phyloP scores from a whole-genome alignment of 2,888 invertebrate species.

The Tyria jacobaeae region DNA sequence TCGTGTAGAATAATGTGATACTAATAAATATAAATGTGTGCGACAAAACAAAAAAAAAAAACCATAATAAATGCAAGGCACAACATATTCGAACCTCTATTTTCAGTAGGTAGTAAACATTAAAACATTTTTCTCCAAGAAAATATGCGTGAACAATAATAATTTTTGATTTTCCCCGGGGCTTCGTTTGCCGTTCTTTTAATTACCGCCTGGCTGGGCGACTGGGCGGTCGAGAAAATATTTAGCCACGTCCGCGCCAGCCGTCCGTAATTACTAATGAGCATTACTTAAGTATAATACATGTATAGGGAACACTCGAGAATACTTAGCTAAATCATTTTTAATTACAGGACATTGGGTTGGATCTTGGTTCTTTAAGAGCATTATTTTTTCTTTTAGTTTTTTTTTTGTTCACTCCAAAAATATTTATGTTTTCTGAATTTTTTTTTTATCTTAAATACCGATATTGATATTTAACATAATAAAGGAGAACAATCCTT shows the following conservation, averaged over 20 bases:
- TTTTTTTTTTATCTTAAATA: too few species aligned
- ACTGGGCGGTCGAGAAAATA: slow-evolving; percentile 68
- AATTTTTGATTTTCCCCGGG: slow-evolving; percentile 77
- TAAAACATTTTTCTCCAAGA: slow-evolving; percentile 63
- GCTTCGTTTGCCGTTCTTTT: slow-evolving; percentile 70
- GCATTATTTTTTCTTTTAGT: too few species aligned
- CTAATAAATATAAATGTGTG: too few species aligned
- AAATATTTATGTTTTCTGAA: too few species aligned
- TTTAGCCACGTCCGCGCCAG: slow-evolving; percentile 79
- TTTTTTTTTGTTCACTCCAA: too few species aligned
- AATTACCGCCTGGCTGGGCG: slow-evolving; percentile 73
- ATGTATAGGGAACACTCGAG: slow-evolving; percentile 53
- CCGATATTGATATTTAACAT: too few species aligned
- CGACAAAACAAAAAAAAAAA: too few species aligned
- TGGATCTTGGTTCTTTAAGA: neutral
- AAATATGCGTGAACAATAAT: slow-evolving; percentile 76
- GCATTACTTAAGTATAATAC: slow-evolving; percentile 66
- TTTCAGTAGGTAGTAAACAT: slow-evolving; percentile 22
- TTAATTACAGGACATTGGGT: slow-evolving; percentile 44
- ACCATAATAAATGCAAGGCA: too few species aligned
- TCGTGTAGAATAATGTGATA: too few species aligned
- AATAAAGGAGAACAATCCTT: too few species aligned
- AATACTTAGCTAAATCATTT: slow-evolving; percentile 45
- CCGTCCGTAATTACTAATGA: slow-evolving; percentile 83
- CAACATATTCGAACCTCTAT: slow-evolving; percentile 20